A percentile compares a stretch with the other conserved stretches of the same genome.
Conservation (phyloP, 2,888 invertebrate genomes). For the Hydrotaea diabolus region DNA sequence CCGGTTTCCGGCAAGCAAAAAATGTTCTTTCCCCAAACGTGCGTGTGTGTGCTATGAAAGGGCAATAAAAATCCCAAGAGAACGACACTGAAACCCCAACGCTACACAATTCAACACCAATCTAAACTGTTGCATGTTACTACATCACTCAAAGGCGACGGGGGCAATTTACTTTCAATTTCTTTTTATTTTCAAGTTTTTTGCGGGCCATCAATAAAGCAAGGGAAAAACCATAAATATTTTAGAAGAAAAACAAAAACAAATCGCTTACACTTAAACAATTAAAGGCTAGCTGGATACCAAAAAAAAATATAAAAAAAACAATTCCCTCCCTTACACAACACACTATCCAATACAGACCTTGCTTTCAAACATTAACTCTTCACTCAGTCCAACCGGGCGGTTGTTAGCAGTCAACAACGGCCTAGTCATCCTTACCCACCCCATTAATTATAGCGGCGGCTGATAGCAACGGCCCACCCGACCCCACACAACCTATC, state of each 20-base stretch:
- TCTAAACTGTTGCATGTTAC: conserved; percentile 55
- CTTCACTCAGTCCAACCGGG: background rate
- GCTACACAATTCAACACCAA: background rate
- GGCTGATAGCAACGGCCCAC: no score
- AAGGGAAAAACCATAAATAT: background rate
- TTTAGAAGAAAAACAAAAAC: background rate
- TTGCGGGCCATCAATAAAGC: background rate
- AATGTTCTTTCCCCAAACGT: background rate
- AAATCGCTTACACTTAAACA: background rate
- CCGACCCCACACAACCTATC: background rate
- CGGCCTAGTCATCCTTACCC: no score
- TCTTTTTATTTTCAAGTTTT: background rate
- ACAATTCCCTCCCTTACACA: conserved; percentile 38
- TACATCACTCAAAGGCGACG: background rate
- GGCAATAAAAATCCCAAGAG: no score
- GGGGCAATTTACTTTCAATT: background rate
- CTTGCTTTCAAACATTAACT: conserved; percentile 60
- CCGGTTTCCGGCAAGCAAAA: conserved; percentile 68
- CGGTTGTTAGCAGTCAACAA: background rate
- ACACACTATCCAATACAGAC: background rate
- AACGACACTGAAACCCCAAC: background rate
- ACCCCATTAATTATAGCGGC: no score
- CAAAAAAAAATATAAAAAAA: conserved; percentile 24
- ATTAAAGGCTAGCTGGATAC: background rate
- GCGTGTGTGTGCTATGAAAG: background rate